Evolutionary conservation across 2,797 vertebrate species (phyloP).

Genomic region (Crenichthys baileyi): DNA sequence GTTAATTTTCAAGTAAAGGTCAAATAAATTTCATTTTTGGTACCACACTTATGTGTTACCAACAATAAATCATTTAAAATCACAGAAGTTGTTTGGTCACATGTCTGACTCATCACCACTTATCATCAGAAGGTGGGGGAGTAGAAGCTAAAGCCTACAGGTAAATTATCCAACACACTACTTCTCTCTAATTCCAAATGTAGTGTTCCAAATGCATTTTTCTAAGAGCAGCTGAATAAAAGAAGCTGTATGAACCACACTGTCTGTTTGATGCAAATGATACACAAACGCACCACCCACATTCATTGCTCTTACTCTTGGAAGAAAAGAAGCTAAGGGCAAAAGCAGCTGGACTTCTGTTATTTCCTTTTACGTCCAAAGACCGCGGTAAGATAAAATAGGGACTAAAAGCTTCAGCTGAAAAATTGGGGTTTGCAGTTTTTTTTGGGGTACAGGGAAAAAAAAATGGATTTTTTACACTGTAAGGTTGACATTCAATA

Average conservation of each 20-base stretch:
- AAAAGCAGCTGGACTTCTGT: not conserved
- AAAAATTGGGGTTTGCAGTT: no score
- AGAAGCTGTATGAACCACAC: not conserved
- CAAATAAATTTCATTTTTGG: not conserved
- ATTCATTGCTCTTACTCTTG: conserved; percentile 6
- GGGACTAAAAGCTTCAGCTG: not conserved
- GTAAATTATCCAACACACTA: not conserved
- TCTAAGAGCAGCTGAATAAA: conserved; percentile 1
- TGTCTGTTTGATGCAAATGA: conserved; percentile 4
- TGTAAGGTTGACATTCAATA: conserved; percentile 29
- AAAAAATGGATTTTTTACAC: conserved; percentile 31
- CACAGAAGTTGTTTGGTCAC: not conserved
- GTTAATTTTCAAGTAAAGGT: not conserved
- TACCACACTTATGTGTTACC: no score
- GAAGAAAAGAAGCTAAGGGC: conserved; percentile 16
- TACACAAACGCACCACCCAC: conserved; percentile 9
- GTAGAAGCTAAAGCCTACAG: not conserved
- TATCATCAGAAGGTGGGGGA: not conserved
- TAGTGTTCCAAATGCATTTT: not conserved
- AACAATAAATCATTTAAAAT: not conserved
- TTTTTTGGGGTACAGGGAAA: conserved; percentile 12
- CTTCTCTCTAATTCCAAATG: not conserved
- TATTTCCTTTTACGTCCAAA: conserved; percentile 21
- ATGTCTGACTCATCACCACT: not conserved
- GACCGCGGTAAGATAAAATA: not conserved